Evolutionary conservation across 2,113 vertebrate genomes (phyloP).

Genomic region (Anser cygnoides): DNA sequence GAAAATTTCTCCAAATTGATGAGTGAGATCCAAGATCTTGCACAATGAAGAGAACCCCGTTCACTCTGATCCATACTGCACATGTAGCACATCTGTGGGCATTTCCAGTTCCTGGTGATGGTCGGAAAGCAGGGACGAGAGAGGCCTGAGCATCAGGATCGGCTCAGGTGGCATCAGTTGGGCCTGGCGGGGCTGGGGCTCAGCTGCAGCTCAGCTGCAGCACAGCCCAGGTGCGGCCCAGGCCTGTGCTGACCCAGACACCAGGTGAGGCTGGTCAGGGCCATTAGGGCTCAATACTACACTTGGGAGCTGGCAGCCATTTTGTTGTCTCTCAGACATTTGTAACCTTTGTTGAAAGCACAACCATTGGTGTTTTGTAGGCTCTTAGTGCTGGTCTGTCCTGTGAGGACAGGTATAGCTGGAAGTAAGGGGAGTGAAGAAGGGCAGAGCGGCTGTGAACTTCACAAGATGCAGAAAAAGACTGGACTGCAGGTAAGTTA

Average conservation of each 20-base stretch:
- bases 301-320: accelerated
- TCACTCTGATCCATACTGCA: too few species aligned
- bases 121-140: too few species aligned
- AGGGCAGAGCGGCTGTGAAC: not conserved
- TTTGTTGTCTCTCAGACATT: accelerated
- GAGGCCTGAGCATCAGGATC: too few species aligned
- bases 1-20: too few species aligned
- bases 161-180: too few species aligned
- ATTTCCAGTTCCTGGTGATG: too few species aligned
- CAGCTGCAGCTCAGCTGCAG: accelerated
- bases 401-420: accelerated
- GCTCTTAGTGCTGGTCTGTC: too few species aligned
- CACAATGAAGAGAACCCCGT: too few species aligned
- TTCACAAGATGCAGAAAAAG: not conserved
- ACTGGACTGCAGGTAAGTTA: not conserved
- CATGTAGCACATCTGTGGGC: too few species aligned
- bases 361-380: not conserved
- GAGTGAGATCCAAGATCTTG: too few species aligned
- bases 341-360: not conserved
- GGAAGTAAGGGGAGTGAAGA: not conserved
- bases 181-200: not conserved
- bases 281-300: accelerated
- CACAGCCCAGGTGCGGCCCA: accelerated
- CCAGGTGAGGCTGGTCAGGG: not conserved
- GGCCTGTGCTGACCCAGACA: not conserved